Base-by-base conservation (phyloP, 2,888 invertebrate species). In the Enoplolaimus lenunculus region DNA sequence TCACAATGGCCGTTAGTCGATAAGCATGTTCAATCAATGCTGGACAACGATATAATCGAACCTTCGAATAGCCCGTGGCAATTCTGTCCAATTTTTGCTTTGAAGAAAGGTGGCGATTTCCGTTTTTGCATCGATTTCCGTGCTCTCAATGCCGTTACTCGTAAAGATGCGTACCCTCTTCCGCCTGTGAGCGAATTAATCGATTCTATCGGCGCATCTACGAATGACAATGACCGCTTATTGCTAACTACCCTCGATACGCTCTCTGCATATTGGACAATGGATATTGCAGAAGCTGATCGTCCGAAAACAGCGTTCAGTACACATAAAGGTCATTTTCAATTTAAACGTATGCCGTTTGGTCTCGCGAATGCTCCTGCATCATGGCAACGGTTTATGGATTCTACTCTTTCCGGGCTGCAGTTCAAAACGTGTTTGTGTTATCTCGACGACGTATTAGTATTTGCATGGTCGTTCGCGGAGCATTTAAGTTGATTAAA, bases 141-240 rank as follows among this genome's bases (percentile, higher is more conserved):
- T 30, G 67, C 68, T 3, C 28, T 68, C 26, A 68, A 68, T 64
- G n/a, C 64, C n/a, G 28, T 68, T n/a, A 68, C 68, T 21, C 29
- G 62, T 21, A 45, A 67, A 21, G 68, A 68, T n/a, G 64, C 65
- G 7, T 68, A 67, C 29, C 64, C 64, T 3, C n/a, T 68, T 2
- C 68, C 68, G 29, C 21, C 26, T 29, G n/a, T 62, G 2, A 28
- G 21, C n/a, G 67, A 68, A 21, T 7, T 68, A 3, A 29, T 68
- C 3, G 28, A 68, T 64, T 45, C 45, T 13, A 45, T 45, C 7
- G 45, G 45, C 21, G 7, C 45, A 13, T 21, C 45, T 45, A 7
- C 45, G 7, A 21, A 45, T 21, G 45, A 45, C 21, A 45, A 45
- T 21, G 21, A 45, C 21, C 45, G 45, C 21, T 21, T 45, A 13